Base-by-base conservation (phyloP, 2,113 vertebrate species). In the Halichoerus grypus region DNA sequence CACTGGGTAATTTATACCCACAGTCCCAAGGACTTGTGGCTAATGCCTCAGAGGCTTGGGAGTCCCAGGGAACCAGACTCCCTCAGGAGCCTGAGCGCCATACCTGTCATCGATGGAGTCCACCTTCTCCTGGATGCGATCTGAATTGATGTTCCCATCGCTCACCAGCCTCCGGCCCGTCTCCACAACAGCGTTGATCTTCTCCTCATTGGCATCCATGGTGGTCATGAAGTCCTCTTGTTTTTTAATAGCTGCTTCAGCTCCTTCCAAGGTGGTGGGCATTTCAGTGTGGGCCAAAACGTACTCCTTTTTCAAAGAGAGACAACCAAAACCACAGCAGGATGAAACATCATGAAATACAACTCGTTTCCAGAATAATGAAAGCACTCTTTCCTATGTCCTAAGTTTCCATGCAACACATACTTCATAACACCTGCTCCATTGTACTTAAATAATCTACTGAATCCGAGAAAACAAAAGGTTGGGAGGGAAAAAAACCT, bases 211-310 rank as follows among this genome's bases (percentile, higher is more conserved):
- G 98, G 99, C 99, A 26, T 99, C 99, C 99, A 99, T 99, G 0
- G 99, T 99, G 98, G 99, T 99, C 99, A 99, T 99, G 98, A 99
- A 99, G 99, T 99, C 99, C 98, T 99, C 99, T 98, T 99, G 99
- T 97, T 99, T 99, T 98, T 99, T 99, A 97, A 99, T 99, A 94
- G 99, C 99, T 51, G 99, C 99, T 98, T 99, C 99, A 7, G 99
- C 99, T 10, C 98, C 99, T 98, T 99, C 99, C 98, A 99, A 98
- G 1, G 99, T 99, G 97, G 99, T 99, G 87, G 99, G 99, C 99
- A 99, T 99, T 98, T 99, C 99, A 0, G 99, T 99, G 97, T 99
- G 99, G 0, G 99, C 99, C 99, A 99, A 98, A 96, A 99, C 99
- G 88, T 99, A 99, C 90, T 99, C 99, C 99, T 99, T 94, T 72